Evolutionary conservation across 2,113 vertebrate species (phyloP), one percentile per base, ranked within the genome.

Genomic region (Anser brachyrhynchus): DNA sequence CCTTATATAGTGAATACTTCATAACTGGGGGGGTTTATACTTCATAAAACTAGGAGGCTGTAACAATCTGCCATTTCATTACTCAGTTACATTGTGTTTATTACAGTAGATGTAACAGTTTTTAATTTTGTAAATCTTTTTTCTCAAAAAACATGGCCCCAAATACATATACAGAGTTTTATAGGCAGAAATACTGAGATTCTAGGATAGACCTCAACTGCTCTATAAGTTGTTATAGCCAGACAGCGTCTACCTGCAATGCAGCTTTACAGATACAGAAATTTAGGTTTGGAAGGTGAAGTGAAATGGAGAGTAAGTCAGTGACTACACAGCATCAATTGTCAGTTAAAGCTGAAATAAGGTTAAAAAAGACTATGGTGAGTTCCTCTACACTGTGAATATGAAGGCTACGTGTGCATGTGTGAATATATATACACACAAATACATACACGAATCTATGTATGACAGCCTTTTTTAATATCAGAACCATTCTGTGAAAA

Each of bases 1-100:
- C 49, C 59, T 92, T 95, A 51, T 43, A 70, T 77, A 89, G 79
- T 64, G 46, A 35, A 52, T 83, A 15, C n/a, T 94, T 94, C 80
- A 89, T 93, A 96, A 96, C 3, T 85, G 58, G 89, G 39, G 22
- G 16, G 37, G 37, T 37, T 37, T 37, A 37, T 37, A 37, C 37
- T 37, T 37, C 37, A 37, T 37, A 87, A 92, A 94, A 39, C 8
- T 31, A 52, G 65, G 29, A 87, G 52, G 13, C 31, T 81, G 37
- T 44, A 75, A 31, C 23, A 29, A 77, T 81, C 52, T 89, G 29
- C 20, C 3, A 18, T 72, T 89, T 94, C 43, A 59, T 15, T 69
- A 41, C 9, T 58, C 4, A 16, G 11, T 21, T 70, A 26, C 35
- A 29, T 17, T 66, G 61, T 18, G 74, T 90, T 80, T 70, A 25